phyloP scores from a whole-genome alignment of 1,140 invertebrate genomes.

The Drosophila mauritiana region DNA sequence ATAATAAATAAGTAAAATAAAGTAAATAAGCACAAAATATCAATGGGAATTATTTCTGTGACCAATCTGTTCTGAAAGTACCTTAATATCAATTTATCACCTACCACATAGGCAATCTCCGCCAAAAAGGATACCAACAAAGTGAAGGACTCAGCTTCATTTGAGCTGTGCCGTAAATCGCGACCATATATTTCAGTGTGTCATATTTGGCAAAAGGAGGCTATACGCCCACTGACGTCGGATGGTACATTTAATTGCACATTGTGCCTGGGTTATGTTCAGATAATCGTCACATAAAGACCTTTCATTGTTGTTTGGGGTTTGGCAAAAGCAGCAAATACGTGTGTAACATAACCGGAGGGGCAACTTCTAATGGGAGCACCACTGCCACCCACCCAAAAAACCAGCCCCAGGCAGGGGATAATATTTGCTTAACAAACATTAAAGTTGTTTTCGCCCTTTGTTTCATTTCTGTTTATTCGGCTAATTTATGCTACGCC shows the following conservation, averaged over 20 bases:
- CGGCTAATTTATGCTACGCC: constrained; percentile 79
- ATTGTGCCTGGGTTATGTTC: constrained; percentile 64
- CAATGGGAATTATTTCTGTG: not conserved
- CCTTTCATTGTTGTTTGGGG: constrained; percentile 62
- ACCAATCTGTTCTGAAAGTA: not conserved
- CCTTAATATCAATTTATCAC: not conserved
- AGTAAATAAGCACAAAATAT: not conserved
- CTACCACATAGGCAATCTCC: not conserved
- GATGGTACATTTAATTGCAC: constrained; percentile 70
- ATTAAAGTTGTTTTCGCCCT: constrained; percentile 72
- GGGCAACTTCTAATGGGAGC: constrained; percentile 24
- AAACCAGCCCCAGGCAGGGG: not conserved
- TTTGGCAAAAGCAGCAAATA: constrained; percentile 23
- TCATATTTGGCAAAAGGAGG: constrained; percentile 35
- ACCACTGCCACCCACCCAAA: not conserved
- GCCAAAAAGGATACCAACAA: not conserved
- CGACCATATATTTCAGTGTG: constrained; percentile 30
- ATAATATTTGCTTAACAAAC: constrained; percentile 76
- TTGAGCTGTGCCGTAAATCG: constrained; percentile 25
- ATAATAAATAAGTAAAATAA: too few species aligned
- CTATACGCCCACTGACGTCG: constrained; percentile 15
- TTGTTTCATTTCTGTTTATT: constrained; percentile 66
- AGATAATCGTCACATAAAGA: constrained; percentile 81
- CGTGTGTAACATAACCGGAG: constrained; percentile 33
- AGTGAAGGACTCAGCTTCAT: not conserved